Base-by-base conservation (phyloP, 1,140 invertebrate genomes). In the Cylas formicarius region DNA sequence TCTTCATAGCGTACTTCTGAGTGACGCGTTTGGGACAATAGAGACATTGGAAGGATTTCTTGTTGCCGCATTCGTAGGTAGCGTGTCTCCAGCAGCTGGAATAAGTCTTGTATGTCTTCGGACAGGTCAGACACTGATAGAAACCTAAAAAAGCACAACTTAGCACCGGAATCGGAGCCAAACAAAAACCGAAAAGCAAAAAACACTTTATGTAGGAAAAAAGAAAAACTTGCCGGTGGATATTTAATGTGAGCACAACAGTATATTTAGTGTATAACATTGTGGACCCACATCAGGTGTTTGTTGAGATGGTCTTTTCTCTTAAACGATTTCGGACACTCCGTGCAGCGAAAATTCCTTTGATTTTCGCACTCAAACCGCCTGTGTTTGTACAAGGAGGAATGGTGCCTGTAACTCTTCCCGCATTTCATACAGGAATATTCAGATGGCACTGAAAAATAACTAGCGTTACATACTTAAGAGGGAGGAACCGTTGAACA, bases 61-160 rank as follows among this genome's bases (percentile, higher is more conserved):
- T 65, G 36, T 79, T 73, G 0, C 78, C 77, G 44, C 79, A 82
- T 48, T 82, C 78, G 47, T 78, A 74, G 23, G 70, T 71, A 44
- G 75, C 63, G 55, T 82, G 80, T 14, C 55, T 35, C 20, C 39
- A 48, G 6, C 54, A 45, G 3, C 46, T 41, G 1, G 48, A 34
- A 19, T 50, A 48, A 13, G 51, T 39, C 22, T n/a, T 27, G 27
- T 56, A 56, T 2, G 18, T 11, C 31, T 41, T 53, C 9, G 21
- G 19, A 42, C 54, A 56, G n/a, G 19, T 32, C 1, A 13, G 22
- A 28, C 52, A 53, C n/a, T 39, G 14, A 8, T 20, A 39, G 22
- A 23, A 47, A 36, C 22, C 27, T 5, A 22, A 13, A 10, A 21
- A 31, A 6, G 13, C 29, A 27, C 8, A 39, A 39, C 6, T 23